Conservation (phyloP, 2,888 invertebrate genomes). For the Hydropsyche betteni region DNA sequence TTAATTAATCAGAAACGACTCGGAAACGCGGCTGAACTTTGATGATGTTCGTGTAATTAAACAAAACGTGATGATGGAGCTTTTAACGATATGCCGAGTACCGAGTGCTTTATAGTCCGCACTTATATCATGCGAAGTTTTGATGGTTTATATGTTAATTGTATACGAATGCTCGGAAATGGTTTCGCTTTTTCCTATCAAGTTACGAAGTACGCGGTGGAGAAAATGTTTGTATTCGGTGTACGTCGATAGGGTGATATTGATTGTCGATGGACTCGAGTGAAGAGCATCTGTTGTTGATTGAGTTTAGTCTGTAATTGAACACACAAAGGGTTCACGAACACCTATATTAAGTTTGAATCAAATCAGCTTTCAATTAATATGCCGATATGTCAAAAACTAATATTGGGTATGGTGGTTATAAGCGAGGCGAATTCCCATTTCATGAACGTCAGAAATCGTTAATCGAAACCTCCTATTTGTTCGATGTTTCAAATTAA, state of each 20-base stretch:
- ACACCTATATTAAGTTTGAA: slow-evolving; percentile 28
- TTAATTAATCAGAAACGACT: no score
- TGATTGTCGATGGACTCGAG: slow-evolving; percentile 9
- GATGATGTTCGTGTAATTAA: no score
- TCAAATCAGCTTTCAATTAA: slow-evolving; percentile 36
- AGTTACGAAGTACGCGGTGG: no score
- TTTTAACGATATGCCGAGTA: no score
- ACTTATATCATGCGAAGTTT: no score
- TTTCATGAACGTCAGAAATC: not conserved
- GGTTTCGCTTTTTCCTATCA: no score
- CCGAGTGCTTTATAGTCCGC: no score
- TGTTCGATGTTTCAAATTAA: not conserved
- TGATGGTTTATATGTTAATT: no score
- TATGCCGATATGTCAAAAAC: slow-evolving; percentile 32
- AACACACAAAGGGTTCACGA: slow-evolving; percentile 5
- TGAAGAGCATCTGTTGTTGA: slow-evolving; percentile 25
- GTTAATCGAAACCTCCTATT: not conserved
- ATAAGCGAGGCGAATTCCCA: not conserved
- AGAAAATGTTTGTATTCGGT: no score
- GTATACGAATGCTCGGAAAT: no score
- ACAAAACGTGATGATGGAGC: no score
- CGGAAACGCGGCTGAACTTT: no score
- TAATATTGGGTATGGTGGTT: slow-evolving; percentile 9
- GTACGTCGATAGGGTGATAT: not conserved
- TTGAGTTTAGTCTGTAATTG: slow-evolving; percentile 24